Evolutionary conservation across 2,113 vertebrate species (phyloP), one percentile per base, ranked within the genome.

Genomic region (Podarcis muralis): DNA sequence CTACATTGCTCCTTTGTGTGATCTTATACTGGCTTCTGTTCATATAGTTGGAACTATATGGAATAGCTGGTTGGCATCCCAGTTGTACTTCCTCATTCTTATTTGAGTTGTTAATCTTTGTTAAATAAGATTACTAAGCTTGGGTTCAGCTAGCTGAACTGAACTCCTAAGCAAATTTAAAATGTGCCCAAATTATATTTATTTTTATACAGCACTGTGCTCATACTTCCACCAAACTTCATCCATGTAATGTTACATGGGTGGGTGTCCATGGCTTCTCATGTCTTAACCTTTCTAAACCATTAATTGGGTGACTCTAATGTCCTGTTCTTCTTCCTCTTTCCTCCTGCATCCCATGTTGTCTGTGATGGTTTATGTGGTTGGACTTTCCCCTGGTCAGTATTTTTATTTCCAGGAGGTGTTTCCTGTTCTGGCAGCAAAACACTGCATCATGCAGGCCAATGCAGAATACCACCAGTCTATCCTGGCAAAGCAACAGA

Each of bases 361-460:
- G 97, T 97, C 96, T 98, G 97, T 98, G 97, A 97, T 96, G 97
- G 96, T 98, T 98, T 98, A 92, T 97, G 97, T 99, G 97, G 95
- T 97, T 98, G 97, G 98, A 98, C 97, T 98, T 96, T 98, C 97
- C 97, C 98, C 98, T 99, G 98, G 98, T 99, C 97, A 99, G 99
- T 99, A 98, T 99, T 99, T 99, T 98, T 99, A 99, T 98, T 99
- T 99, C 98, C 99, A 99, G 98, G 99, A 99, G 97, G 98, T 99
- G 97, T 98, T 99, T 92, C 98, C 98, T 7, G 97, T 99, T 92
- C 96, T 99, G 96, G 98, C 98, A 87, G 99, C 99, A 86, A 99
- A 99, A 96, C 99, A 99, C 95, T 99, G 98, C 95, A 98, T 99
- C 96, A 98, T 99, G 99, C 99, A 99, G 94, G 99, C 98, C 95